phyloP scores from a whole-genome alignment of 2,797 vertebrate genomes.

The Siniperca undulata region DNA sequence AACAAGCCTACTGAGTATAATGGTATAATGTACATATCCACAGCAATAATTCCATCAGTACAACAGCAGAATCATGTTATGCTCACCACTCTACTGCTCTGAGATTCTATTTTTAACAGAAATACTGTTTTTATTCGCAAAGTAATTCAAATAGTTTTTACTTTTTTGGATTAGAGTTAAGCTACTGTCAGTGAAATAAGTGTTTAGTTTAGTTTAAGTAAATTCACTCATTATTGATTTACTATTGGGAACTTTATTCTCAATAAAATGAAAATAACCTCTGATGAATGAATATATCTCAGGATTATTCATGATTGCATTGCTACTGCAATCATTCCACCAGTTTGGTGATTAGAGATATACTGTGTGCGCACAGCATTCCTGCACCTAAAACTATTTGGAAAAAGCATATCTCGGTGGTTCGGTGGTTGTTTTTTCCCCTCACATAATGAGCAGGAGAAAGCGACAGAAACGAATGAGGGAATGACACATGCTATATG shows the following conservation, averaged over 20 bases:
- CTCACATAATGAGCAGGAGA: neutral
- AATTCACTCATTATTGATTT: neutral
- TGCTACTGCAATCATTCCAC: neutral
- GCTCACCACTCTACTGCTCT: neutral
- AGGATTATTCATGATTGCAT: neutral
- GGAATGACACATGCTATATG: neutral
- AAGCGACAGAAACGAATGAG: slow-evolving; percentile 6
- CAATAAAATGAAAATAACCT: neutral
- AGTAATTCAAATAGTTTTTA: no score
- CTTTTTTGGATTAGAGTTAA: no score
- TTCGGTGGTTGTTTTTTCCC: neutral
- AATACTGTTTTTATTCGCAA: no score
- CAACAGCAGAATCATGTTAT: neutral
- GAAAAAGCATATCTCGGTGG: neutral
- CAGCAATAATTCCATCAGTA: neutral
- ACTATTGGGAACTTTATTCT: neutral
- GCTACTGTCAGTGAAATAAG: no score
- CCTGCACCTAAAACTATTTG: neutral
- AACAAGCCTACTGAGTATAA: no score
- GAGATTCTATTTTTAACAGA: no score
- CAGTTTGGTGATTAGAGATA: neutral
- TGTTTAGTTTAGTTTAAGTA: no score
- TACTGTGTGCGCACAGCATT: neutral
- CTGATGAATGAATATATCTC: neutral
- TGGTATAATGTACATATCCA: no score